Evolutionary conservation across 2,113 vertebrate genomes (phyloP), one percentile per base, ranked within the genome.

Genomic region (Pteruthius melanotis): DNA sequence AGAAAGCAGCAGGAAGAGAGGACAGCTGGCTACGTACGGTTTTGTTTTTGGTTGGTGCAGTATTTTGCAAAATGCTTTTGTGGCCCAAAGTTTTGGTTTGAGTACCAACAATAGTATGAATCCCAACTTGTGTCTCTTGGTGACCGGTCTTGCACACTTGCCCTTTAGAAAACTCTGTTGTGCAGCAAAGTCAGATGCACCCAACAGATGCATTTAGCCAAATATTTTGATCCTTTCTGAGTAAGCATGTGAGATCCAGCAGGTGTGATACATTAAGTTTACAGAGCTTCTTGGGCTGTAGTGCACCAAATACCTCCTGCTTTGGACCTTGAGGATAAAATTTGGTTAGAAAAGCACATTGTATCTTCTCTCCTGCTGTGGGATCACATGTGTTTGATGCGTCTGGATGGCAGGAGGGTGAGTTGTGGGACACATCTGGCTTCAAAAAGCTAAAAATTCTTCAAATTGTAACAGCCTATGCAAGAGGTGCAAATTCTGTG

Each of bases 1-100:
- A 44, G 53, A 69, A 61, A 79, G 49, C 13, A 78, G 35, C 52
- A 75, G 50, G 17, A 86, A 11, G 14, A 72, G 47, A 42, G 27
- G 33, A 40, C 30, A 52, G 24, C 24, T 72, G 42, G 33, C 59
- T 87, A 15, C 4, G 0, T 53, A 1, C 1, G 10, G 0, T 70
- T 91, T 81, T 81, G 24, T 3, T 84, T 80, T 54, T 15, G 33
- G 12, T 54, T 52, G 77, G 6, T 77, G 40, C 23, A 35, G 28
- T 57, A 14, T 76, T 80, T 88, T 83, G 28, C 28, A 45, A 72
- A 88, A 52, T 21, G 8, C 5, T 71, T 84, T 57, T 72, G 37
- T 35, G 23, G 15, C 23, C 13, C 23, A 15, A 35, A 72, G 15
- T 84, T 94, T 78, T 0, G 0, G 11, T 65, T 64, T 78, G n/a